phyloP scores from a whole-genome alignment of 2,888 invertebrate species.

The Microctonus brassicae region DNA sequence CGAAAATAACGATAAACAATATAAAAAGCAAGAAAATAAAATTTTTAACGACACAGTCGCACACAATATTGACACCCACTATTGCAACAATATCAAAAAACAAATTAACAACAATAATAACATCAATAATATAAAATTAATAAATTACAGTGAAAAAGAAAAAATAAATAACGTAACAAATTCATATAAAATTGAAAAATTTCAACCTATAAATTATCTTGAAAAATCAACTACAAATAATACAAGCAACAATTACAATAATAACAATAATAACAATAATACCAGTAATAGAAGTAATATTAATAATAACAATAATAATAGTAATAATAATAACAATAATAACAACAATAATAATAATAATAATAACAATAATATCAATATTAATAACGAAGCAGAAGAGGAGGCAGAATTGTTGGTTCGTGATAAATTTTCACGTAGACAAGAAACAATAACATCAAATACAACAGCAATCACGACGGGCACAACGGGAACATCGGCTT shows the following conservation, averaged over 20 bases:
- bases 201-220: constrained; percentile 3
- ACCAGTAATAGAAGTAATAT: constrained; percentile 10
- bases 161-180: constrained; percentile 46
- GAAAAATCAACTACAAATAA: constrained; percentile 18
- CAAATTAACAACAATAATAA: constrained; percentile 46
- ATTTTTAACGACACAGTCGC: constrained; percentile 36
- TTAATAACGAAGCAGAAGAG: constrained; percentile 6
- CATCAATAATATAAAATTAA: constrained; percentile 38
- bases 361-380: neutral
- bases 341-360: constrained; percentile 7
- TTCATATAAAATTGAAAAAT: constrained; percentile 24
- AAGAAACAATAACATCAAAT: constrained; percentile 35
- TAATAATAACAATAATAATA: constrained; percentile 22
- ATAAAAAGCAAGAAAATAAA: constrained; percentile 17
- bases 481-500: constrained; percentile 71
- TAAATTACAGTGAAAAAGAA: constrained; percentile 22
- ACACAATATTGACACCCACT: constrained; percentile 39
- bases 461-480: constrained; percentile 73
- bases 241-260: constrained; percentile 16
- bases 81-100: constrained; percentile 40
- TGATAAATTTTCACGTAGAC: constrained; percentile 21
- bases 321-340: constrained; percentile 7
- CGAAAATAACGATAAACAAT: constrained; percentile 27
- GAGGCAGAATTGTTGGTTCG: constrained; percentile 28
- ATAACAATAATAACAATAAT: constrained; percentile 34